These are phyloP conservation scores for western clawed frog (Xenopus tropicalis) DNA, from an alignment of 2,113 vertebrate genomes.

Conservation along the genomic window UCB_Xtro_10.0 CM004444.2:123091001-123091500, in stretches of 20 bases:
- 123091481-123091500: too few relatives aligned
- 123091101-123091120: constrained; percentile 40
- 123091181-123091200: constrained; percentile 44
- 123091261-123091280: constrained; percentile 14
- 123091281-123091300: constrained; percentile 29
- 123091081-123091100: constrained; percentile 53
- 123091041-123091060: constrained; percentile 49
- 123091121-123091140: constrained; percentile 45
- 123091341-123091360: not conserved
- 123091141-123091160: constrained; percentile 47
- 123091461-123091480: too few relatives aligned
- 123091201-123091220: constrained; percentile 50
- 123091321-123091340: constrained; percentile 37
- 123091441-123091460: not conserved
- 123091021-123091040: constrained; percentile 60
- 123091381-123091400: not conserved
- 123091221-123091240: constrained; percentile 46
- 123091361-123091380: not conserved
- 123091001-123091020: constrained; percentile 55
- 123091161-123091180: constrained; percentile 46
- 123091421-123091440: not conserved
- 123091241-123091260: constrained; percentile 37
- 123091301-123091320: constrained; percentile 18
- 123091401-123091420: not conserved
- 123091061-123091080: constrained; percentile 50